Base-by-base conservation (phyloP, 2,888 invertebrate species). In the Phortica okadai region DNA sequence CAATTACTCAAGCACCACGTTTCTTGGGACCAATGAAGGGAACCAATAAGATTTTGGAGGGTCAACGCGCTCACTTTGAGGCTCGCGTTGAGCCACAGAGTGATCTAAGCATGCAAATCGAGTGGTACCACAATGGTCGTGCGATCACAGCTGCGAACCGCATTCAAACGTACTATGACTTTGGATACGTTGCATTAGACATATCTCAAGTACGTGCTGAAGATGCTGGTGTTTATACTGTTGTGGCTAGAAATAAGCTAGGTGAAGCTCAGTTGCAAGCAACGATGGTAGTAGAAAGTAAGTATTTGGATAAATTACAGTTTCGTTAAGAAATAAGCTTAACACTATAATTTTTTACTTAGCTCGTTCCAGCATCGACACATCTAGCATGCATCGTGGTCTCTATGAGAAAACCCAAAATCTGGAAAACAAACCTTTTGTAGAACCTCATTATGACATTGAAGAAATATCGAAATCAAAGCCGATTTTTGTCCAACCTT, bases 51-150 rank as follows among this genome's bases (percentile, higher is more conserved):
- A 97, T 98, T 87, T 94, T 97, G 33, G 98, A 98, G 92, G 97
- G 97, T 0, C 98, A 98, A 92, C 94, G 97, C 70, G 97, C 98
- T 81, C 98, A 98, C 89, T 97, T 98, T 89, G 98, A 98, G 93
- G 97, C 96, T 5, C 95, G 98, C 80, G 96, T 99, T 70, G 97
- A 98, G 89, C 99, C 99, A 0, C 96, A 98, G 91, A 97, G 96
- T 89, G 99, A 99, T 92, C 94, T 97, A 44, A 96, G 96, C 25
- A 95, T 99, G 95, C 94, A 94, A 88, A 95, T 98, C 79, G 98
- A 99, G 92, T 99, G 99, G 99, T 98, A 97, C 90, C 97, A 97
- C 88, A 98, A 99, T 92, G 98, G 98, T 74, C 95, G 96, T 90
- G 95, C 97, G 79, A 95, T 99, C 78, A 96, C 95, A 89, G 94